Evolutionary conservation across 2,888 invertebrate genomes (phyloP).

Genomic region (Catonia carolina): DNA sequence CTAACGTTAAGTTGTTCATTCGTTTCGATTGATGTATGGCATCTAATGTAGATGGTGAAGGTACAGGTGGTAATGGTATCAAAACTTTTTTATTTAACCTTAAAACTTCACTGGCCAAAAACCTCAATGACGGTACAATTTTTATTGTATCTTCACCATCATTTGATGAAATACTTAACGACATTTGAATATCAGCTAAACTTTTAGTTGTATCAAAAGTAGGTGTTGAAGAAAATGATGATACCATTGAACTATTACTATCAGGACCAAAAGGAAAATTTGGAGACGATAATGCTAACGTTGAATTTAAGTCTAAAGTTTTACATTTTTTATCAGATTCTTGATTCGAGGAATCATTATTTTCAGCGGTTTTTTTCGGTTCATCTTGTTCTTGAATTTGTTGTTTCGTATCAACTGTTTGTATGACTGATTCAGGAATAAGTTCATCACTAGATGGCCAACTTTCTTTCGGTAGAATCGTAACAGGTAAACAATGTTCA

Average conservation of each 20-base stretch:
- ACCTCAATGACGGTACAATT: background rate
- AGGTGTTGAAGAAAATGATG: conserved; percentile 31
- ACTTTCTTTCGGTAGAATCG: background rate
- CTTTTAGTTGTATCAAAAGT: conserved; percentile 19
- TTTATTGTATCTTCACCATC: background rate
- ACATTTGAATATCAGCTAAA: conserved; percentile 3
- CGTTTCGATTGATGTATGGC: background rate
- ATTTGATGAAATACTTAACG: conserved; percentile 1
- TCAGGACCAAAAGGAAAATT: conserved; percentile 27
- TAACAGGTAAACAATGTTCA: background rate
- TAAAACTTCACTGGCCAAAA: background rate
- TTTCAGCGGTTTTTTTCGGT: background rate
- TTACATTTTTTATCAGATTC: conserved; percentile 19
- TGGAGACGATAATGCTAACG: conserved; percentile 31
- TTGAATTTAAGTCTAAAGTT: conserved; percentile 24
- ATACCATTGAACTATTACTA: conserved; percentile 25
- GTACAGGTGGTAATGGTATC: background rate
- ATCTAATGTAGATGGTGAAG: background rate
- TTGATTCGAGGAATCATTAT: conserved; percentile 13
- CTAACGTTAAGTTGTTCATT: conserved; percentile 20
- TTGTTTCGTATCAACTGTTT: background rate
- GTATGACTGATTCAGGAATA: background rate
- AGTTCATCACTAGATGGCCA: conserved; percentile 23
- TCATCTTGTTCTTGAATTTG: background rate
- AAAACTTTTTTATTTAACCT: conserved; percentile 1